A percentile compares a stretch with the other conserved stretches of the same genome.
Conservation (phyloP, 2,888 invertebrate species). For the Prosapia bicincta region DNA sequence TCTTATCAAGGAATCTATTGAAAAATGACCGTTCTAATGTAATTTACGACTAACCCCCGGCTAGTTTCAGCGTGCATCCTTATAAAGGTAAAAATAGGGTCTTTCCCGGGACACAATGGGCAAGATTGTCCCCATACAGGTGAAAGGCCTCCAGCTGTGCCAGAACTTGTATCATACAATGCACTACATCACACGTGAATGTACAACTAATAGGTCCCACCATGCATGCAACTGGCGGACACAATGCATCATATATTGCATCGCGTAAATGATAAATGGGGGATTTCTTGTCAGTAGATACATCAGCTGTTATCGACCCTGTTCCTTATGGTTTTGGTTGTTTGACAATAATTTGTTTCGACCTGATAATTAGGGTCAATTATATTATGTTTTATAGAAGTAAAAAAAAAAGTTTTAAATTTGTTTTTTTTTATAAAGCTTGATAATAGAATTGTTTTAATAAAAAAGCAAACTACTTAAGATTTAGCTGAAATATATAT, state of each 20-base stretch:
- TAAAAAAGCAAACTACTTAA: too few species aligned
- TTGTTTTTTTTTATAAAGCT: too few species aligned
- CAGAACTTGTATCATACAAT: background rate
- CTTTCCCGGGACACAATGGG: background rate
- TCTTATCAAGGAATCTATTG: background rate
- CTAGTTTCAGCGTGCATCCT: background rate
- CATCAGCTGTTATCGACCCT: background rate
- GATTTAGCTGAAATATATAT: too few species aligned
- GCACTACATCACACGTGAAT: background rate
- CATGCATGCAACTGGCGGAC: background rate
- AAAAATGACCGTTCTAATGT: background rate
- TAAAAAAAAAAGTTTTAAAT: too few species aligned
- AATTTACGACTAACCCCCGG: background rate
- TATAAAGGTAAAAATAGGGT: conserved; percentile 2
- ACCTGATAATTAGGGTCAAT: too few species aligned
- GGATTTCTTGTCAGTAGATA: background rate
- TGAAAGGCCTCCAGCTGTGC: background rate
- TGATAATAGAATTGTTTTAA: too few species aligned
- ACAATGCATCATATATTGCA: background rate
- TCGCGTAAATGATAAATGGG: background rate
- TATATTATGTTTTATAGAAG: too few species aligned
- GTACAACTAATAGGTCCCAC: background rate
- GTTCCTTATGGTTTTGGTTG: background rate
- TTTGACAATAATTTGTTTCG: too few species aligned
- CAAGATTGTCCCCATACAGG: background rate